phyloP scores from a whole-genome alignment of 2,113 vertebrate species.

The Mustelus asterias region DNA sequence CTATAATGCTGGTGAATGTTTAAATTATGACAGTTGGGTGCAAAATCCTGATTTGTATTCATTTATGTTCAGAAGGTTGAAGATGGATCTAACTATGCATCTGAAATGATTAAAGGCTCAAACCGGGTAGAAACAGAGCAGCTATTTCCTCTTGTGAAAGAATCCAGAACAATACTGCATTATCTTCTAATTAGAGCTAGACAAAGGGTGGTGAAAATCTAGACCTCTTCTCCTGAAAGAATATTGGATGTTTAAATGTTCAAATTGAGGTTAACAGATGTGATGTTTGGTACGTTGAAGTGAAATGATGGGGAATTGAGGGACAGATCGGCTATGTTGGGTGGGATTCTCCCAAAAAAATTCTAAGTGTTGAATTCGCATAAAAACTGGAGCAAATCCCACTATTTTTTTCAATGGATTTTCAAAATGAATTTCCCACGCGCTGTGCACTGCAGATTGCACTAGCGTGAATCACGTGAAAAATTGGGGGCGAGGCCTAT shows the following conservation, averaged over 20 bases:
- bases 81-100: background rate
- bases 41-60: background rate
- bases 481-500: too few relatives aligned
- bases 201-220: too few relatives aligned
- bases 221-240: background rate
- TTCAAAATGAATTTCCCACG: too few relatives aligned
- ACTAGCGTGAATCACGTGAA: too few relatives aligned
- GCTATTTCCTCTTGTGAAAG: background rate
- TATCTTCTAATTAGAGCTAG: background rate
- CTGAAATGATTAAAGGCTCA: background rate
- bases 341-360: too few relatives aligned
- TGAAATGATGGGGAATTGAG: background rate
- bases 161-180: background rate
- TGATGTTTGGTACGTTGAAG: background rate
- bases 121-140: background rate
- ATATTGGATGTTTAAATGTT: background rate
- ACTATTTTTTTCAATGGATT: too few relatives aligned
- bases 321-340: background rate
- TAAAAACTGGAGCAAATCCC: too few relatives aligned
- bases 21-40: background rate
- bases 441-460: too few relatives aligned
- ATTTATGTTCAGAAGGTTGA: background rate
- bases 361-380: too few relatives aligned
- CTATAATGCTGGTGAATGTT: background rate
- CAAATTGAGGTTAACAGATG: background rate